A percentile compares a stretch with the other conserved stretches of the same genome.
phyloP scores from a whole-genome alignment of 2,113 vertebrate genomes.

The Albula glossodonta region DNA sequence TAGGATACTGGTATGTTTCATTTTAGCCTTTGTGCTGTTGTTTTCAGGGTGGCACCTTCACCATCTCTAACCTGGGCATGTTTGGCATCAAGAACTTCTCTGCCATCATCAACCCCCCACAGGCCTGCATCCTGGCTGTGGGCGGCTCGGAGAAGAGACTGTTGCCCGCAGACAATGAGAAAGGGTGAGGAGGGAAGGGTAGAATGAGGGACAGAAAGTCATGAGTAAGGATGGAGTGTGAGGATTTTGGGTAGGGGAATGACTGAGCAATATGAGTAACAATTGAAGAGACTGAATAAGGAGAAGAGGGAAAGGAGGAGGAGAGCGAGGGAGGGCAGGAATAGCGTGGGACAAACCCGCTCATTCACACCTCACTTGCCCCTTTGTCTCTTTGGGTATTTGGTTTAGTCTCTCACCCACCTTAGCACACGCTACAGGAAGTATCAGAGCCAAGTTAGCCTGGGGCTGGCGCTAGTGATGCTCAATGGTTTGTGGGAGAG shows the following conservation, averaged over 20 bases:
- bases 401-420: too few relatives aligned
- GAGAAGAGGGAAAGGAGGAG: not conserved
- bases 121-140: constrained; percentile 93
- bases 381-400: too few relatives aligned
- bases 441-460: too few relatives aligned
- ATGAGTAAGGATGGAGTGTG: not conserved
- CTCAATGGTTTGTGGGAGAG: too few relatives aligned
- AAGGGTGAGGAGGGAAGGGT: constrained; percentile 73
- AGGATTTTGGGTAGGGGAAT: not conserved
- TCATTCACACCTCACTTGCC: not conserved
- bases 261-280: not conserved
- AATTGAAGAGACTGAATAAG: not conserved
- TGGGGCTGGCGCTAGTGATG: too few relatives aligned
- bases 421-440: too few relatives aligned
- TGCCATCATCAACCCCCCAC: constrained; percentile 97
- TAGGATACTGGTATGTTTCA: too few relatives aligned
- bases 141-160: constrained; percentile 88
- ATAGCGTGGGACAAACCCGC: not conserved
- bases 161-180: constrained; percentile 92
- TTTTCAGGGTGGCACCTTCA: constrained; percentile 92
- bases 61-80: constrained; percentile 98
- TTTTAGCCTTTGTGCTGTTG: too few relatives aligned
- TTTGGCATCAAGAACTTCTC: constrained; percentile 99
- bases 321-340: not conserved
- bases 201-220: not conserved